These are phyloP conservation scores for Apus apus DNA, from an alignment of 2,113 vertebrate species.

Conservation along the genomic window DNA sequence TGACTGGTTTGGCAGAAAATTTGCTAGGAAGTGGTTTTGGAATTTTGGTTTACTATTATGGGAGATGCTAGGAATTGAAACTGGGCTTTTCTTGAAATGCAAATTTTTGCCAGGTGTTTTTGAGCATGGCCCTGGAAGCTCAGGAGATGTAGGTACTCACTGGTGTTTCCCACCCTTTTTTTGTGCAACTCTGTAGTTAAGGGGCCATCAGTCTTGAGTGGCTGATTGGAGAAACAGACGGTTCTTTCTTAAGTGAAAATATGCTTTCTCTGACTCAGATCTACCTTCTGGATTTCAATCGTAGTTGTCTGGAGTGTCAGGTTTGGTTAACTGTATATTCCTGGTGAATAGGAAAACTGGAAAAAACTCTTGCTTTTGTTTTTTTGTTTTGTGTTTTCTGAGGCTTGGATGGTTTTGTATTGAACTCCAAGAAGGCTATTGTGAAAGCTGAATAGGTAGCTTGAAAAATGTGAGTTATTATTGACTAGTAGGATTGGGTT, in stretches of 20 bases:
- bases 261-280: constrained; percentile 49
- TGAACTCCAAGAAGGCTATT: constrained; percentile 30
- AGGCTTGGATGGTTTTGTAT: constrained; percentile 45
- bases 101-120: constrained; percentile 62
- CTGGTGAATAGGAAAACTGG: not conserved
- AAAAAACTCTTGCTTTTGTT: constrained; percentile 15
- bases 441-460: constrained; percentile 7
- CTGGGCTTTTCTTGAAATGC: constrained; percentile 58
- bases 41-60: constrained; percentile 41
- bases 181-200: constrained; percentile 68
- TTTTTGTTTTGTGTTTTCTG: constrained; percentile 8
- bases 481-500: constrained; percentile 65
- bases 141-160: constrained; percentile 32
- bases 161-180: constrained; percentile 57
- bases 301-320: constrained; percentile 54
- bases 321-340: constrained; percentile 59
- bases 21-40: constrained; percentile 60
- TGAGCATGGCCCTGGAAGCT: constrained; percentile 52
- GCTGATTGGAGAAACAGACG: constrained; percentile 54
- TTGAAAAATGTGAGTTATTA: constrained; percentile 58
- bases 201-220: constrained; percentile 38
- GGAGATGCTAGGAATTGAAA: not conserved
- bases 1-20: constrained; percentile 45
- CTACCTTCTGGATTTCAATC: constrained; percentile 53
- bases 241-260: constrained; percentile 59